Evolutionary conservation across 2,113 vertebrate species (phyloP).

Genomic region (Corythornis cristatus): DNA sequence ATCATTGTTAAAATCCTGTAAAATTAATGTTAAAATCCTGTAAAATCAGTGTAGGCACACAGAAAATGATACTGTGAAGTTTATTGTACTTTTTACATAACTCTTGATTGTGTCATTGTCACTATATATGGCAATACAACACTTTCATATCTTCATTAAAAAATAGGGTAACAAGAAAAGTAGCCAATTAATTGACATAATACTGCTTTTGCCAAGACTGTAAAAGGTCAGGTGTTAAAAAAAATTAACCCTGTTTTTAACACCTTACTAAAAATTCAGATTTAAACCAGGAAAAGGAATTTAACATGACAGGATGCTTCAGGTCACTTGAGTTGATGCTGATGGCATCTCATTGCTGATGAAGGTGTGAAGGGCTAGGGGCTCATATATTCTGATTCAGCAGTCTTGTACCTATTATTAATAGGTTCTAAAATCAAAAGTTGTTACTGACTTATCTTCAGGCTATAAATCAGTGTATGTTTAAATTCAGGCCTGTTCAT

Average conservation of each 20-base stretch:
- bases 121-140: neutral
- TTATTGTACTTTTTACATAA: neutral
- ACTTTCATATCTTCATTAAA: neutral
- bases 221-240: neutral
- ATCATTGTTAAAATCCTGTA: neutral
- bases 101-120: neutral
- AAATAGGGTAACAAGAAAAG: neutral
- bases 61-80: neutral
- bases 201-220: neutral
- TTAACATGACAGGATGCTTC: neutral
- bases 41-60: neutral
- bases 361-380: neutral
- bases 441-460: neutral
- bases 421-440: neutral
- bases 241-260: neutral
- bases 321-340: neutral
- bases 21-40: conserved; percentile 1
- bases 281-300: neutral
- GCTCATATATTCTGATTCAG: neutral
- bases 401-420: neutral
- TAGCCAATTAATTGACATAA: neutral
- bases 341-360: neutral
- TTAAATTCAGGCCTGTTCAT: neutral
- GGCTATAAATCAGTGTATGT: neutral
- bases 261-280: neutral